Evolutionary conservation across 2,888 invertebrate genomes (phyloP).

Genomic region (Bellardia pandia): DNA sequence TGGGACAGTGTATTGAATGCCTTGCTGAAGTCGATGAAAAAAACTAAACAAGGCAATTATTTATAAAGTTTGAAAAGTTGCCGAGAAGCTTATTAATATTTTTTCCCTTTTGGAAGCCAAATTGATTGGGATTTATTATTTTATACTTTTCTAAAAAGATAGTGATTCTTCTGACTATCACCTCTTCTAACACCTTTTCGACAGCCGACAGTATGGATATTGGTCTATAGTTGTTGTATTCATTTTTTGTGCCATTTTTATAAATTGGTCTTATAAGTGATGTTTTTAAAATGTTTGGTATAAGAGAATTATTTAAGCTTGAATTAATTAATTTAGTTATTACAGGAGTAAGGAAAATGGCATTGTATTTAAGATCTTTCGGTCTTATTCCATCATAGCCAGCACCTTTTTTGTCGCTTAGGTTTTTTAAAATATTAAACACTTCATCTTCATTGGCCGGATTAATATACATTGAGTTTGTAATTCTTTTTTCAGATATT

Average conservation of each 20-base stretch:
- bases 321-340: neutral
- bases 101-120: constrained; percentile 9
- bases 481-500: too few relatives aligned
- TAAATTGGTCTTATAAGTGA: neutral
- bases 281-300: neutral
- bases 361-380: neutral
- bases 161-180: too few relatives aligned
- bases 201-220: too few relatives aligned
- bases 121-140: constrained; percentile 3
- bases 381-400: neutral
- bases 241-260: neutral
- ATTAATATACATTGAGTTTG: neutral
- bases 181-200: too few relatives aligned
- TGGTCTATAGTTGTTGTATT: neutral
- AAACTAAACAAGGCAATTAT: neutral
- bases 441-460: neutral
- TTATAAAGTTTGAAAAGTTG: neutral
- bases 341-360: neutral
- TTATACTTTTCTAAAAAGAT: neutral
- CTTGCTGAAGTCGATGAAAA: constrained; percentile 4
- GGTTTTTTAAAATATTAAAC: neutral
- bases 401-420: neutral
- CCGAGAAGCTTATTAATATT: constrained; percentile 8
- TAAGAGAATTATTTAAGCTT: neutral
- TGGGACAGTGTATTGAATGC: neutral